Evolutionary conservation across 2,888 invertebrate genomes (phyloP).

Genomic region (Oxyscelio sp.): DNA sequence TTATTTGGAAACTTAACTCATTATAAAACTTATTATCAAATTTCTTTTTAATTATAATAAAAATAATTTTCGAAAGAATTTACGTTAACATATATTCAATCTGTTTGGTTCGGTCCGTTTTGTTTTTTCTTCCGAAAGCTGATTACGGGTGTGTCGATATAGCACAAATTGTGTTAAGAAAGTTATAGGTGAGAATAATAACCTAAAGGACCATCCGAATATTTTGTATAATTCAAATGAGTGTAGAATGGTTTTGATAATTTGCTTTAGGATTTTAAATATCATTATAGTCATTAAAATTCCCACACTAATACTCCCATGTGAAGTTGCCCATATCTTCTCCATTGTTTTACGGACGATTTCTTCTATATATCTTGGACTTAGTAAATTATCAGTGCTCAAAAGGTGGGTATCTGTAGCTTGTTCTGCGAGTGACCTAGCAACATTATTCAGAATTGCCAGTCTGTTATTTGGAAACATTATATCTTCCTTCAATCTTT

Average conservation of each 20-base stretch:
- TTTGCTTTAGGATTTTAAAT: background rate
- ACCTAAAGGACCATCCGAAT: background rate
- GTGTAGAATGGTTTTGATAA: background rate
- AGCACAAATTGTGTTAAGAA: no score
- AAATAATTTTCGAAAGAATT: no score
- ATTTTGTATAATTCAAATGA: background rate
- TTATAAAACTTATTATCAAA: no score
- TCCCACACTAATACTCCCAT: constrained; percentile 6
- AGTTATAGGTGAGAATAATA: background rate
- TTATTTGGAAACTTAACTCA: no score
- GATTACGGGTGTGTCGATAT: no score
- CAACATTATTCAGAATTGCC: background rate
- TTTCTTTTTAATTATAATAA: no score
- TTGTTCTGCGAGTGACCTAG: background rate
- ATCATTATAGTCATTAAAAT: constrained; percentile 24
- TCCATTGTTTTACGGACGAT: background rate
- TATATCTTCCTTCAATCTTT: constrained; percentile 24
- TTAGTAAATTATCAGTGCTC: background rate
- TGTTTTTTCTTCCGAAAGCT: no score
- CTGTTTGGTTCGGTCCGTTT: no score
- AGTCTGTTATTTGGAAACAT: constrained; percentile 42
- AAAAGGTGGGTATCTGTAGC: background rate
- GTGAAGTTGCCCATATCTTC: background rate
- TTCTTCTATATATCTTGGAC: background rate
- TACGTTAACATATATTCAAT: no score